Base-by-base conservation (phyloP, 1,140 invertebrate genomes). In the Semibalanus balanoides region DNA sequence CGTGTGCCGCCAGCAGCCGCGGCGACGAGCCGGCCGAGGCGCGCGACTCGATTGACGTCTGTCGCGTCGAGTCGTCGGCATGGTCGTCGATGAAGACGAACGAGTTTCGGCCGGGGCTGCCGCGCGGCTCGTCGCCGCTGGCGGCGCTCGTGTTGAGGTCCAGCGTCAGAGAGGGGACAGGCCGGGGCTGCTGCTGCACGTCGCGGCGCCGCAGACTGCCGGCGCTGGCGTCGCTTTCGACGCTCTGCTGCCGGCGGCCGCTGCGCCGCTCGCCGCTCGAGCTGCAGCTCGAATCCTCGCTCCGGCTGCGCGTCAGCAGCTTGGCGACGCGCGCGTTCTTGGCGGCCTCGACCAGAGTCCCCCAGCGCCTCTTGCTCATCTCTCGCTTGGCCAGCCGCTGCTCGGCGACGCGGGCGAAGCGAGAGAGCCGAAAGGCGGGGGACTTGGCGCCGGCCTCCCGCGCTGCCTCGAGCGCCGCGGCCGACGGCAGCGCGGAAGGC, bases 331-430 rank as follows among this genome's bases (percentile, higher is more conserved):
- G 78, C 30, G 79, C 79, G 72, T 76, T 80, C 75, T 79, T 79
- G 69, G 79, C 78, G 5, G 79, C 79, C 73, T 80, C 78, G 31
- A 80, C 79, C 31, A 80, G 77, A n/a, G 78, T 80, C 28, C 79
- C 78, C 79, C 79, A 80, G 30, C 78, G 79, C n/a, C 22, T 64
- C 51, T 64, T 64, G 51, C 51, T 64, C 51, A 64, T 64, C 51
- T 64, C 51, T 22, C 51, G 51, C 22, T 64, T 64, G 51, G 51
- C 51, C 51, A 64, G 22, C 22, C 51, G 51, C 51, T 64, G 51
- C 22, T 64, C 51, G 51, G 51, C 51, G 51, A 64, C 51, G 11
- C 51, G 51, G 51, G 51, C 51, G 22, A 64, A 64, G 7, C 51
- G 11, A 25, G 51, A 64, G 51, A 64, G 51, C 22, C 51, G 51